Base-by-base conservation (phyloP, 2,888 invertebrate genomes). In the Clistopyga incitator region DNA sequence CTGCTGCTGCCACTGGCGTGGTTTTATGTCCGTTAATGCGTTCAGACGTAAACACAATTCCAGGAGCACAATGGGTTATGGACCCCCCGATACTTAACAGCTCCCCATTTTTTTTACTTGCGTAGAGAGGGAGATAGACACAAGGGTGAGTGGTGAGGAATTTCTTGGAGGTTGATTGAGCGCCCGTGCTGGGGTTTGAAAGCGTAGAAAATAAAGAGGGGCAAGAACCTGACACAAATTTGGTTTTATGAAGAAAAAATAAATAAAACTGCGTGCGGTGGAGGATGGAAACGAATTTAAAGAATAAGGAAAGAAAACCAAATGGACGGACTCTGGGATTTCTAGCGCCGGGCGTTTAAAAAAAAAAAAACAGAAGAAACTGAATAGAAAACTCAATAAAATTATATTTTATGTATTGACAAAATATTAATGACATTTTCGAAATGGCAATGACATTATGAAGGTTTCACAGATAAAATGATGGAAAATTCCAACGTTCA, bases 31-130 rank as follows among this genome's bases (percentile, higher is more conserved):
- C 81, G 86, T 84, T 87, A 87, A 86, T 87, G 87, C 86, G 86
- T 84, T 87, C 88, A 85, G 89, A 88, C 89, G 89, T 89, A 90
- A 89, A 90, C 89, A 90, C 90, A 88, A 90, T 90, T 89, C 87
- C 85, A 82, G 76, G 59, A 61, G 85, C 86, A 90, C 90, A 90
- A 90, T 89, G 85, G 89, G 85, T 86, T 87, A 86, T 86, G 88
- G 71, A 85, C 81, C 78, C 18, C 86, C 76, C 84, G 87, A 81
- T 86, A 86, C 87, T 87, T 52, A n/a, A 47, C 54, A 52, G 56
- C 67, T 77, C 29, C 8, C 4, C 8, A 1, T 52, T 68, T 47
- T 59, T 42, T 20, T 25, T 38, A 38, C 42, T 6, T 71, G 84
- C 74, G 71, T 84, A 56, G 79, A 86, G 23, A 54, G 13, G 65